phyloP scores from a whole-genome alignment of 2,113 vertebrate species.

The Xerus inauris region DNA sequence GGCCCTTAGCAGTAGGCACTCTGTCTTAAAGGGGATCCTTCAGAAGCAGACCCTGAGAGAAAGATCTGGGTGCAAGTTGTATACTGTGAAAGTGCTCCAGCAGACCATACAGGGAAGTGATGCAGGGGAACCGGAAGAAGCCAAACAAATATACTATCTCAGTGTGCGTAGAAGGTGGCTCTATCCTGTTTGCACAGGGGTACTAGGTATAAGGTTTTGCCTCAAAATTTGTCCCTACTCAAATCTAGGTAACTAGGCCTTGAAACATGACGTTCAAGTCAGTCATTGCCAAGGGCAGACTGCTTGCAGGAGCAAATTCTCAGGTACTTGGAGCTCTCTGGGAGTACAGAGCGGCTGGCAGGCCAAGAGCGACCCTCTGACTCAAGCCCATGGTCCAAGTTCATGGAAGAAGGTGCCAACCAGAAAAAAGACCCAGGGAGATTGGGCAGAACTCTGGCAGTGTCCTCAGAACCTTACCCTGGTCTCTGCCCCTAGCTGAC shows the following conservation, averaged over 20 bases:
- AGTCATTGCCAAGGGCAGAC: not conserved
- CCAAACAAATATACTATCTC: too few relatives aligned
- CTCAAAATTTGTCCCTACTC: not conserved
- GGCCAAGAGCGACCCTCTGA: too few relatives aligned
- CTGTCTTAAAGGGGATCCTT: not conserved
- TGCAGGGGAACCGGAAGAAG: too few relatives aligned
- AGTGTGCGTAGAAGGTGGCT: not conserved
- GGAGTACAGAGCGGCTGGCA: fast-evolving
- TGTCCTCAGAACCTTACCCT: not conserved
- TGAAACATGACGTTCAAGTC: fast-evolving
- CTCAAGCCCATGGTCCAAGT: fast-evolving
- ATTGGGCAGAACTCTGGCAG: not conserved
- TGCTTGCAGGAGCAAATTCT: not conserved
- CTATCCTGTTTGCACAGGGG: too few relatives aligned
- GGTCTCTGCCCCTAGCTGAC: not conserved
- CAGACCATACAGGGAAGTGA: not conserved
- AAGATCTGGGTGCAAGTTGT: not conserved
- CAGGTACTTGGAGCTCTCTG: not conserved
- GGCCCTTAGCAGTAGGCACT: not conserved
- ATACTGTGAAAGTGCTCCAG: not conserved
- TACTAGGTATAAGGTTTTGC: not conserved
- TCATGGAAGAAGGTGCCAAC: not conserved
- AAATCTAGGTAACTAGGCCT: not conserved
- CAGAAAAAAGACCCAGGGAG: not conserved
- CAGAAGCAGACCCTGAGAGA: not conserved